phyloP scores from a whole-genome alignment of 37 sponge, comb jelly and placozoan species.

The Crambe crambe region DNA sequence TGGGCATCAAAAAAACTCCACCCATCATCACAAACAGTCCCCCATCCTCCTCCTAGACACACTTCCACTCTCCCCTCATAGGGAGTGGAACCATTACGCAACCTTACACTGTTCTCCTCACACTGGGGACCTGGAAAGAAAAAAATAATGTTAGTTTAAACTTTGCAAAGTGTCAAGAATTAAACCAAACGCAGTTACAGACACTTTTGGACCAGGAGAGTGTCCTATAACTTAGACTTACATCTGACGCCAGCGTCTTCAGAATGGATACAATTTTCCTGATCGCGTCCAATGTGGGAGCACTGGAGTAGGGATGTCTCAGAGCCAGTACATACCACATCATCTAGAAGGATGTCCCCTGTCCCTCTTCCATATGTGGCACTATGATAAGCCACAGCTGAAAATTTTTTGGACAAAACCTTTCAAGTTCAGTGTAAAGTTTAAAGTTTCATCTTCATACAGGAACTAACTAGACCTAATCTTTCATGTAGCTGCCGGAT shows the following conservation, averaged over 20 bases:
- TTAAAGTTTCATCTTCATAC: too few species aligned
- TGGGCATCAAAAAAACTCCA: slow-evolving; percentile 4
- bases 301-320: slow-evolving; percentile 11
- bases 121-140: slow-evolving; percentile 22
- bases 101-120: neutral
- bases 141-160: neutral
- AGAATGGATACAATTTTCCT: neutral
- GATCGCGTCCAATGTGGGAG: neutral
- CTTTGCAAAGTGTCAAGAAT: neutral
- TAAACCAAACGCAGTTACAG: too few species aligned
- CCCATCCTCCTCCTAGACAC: slow-evolving; percentile 26
- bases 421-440: too few species aligned
- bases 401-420: too few species aligned
- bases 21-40: slow-evolving; percentile 28
- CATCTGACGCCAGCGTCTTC: slow-evolving; percentile 12
- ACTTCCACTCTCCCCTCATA: slow-evolving; percentile 25
- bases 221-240: neutral
- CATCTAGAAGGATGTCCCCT: slow-evolving; percentile 14
- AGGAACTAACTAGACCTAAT: too few species aligned
- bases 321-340: slow-evolving; percentile 26
- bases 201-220: neutral
- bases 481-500: too few species aligned
- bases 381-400: neutral
- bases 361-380: slow-evolving; percentile 8
- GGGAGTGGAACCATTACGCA: slow-evolving; percentile 16